Evolutionary conservation across 2,797 vertebrate genomes (phyloP), one percentile per base, ranked within the genome.

Genomic region (Labeo calbasu): DNA sequence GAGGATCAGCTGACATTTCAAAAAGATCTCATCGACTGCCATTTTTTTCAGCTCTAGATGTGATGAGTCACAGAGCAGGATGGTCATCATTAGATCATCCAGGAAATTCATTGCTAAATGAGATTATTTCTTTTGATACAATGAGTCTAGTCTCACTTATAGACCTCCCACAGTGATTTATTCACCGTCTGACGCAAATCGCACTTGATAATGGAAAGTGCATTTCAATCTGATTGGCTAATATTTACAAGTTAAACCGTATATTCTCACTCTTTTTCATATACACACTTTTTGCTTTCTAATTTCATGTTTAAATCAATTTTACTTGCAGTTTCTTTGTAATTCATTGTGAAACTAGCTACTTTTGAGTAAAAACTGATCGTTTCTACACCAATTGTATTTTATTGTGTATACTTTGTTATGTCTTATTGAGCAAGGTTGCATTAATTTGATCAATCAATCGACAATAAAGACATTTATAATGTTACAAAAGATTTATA

Each of bases 1-100:
- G 57, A 43, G 65, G 72, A 25, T 78, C 66, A 78, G 53, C 43
- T 71, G 53, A 84, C 28, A 63, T 71, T 83, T 72, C 32, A 40
- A 70, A 68, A 70, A 43, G n/a, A 80, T 36, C 59, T 76, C 48
- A 83, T 83, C 48, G 53, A 23, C 50, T 57, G 32, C 1, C 21
- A 14, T 76, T 77, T 76, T 70, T 71, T 51, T 11, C 21, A 32
- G 43, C 32, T 32, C 50, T 53, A 43, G 14, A 77, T 43, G 12
- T 2, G 2, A 15, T 21, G 32, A 50, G 69, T 59, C 69, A 73
- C 57, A 77, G 69, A 66, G 25, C 70, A 71, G 53, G 51, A 75
- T 71, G 25, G 40, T 72, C 63, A 71, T 75, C 43, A 11, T 75
- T 66, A 70, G 51, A 51, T 61, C 43, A 70, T 43, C 53, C 32